phyloP scores from a whole-genome alignment of 2,797 vertebrate genomes.

The Acanthurus tractus region DNA sequence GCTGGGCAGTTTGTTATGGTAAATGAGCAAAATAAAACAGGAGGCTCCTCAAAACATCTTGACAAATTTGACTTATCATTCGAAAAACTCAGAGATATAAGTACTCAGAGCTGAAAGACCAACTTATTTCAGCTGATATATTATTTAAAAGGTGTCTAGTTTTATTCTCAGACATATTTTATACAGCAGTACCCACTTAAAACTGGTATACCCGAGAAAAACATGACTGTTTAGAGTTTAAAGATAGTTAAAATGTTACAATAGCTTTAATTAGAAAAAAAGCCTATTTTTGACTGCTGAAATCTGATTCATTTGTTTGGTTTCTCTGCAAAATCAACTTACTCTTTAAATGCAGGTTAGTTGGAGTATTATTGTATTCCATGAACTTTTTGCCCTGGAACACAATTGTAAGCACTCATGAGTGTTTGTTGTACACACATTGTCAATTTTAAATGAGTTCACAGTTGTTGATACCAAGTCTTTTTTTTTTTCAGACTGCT shows the following conservation, averaged over 20 bases:
- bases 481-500: conserved; percentile 28
- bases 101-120: background rate
- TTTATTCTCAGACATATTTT: conserved; percentile 4
- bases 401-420: conserved; percentile 16
- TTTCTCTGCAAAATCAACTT: conserved; percentile 2
- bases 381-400: conserved; percentile 13
- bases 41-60: conserved; percentile 39
- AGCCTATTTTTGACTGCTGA: background rate
- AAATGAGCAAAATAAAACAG: conserved; percentile 55
- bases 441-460: conserved; percentile 51
- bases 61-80: conserved; percentile 50
- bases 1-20: conserved; percentile 53
- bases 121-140: background rate
- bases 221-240: background rate
- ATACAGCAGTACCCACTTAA: background rate
- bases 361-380: conserved; percentile 26
- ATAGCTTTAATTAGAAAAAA: background rate
- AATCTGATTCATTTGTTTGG: conserved; percentile 1
- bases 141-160: conserved; percentile 10
- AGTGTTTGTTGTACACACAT: conserved; percentile 37
- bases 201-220: background rate
- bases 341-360: conserved; percentile 20
- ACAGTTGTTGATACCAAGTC: conserved; percentile 44
- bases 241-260: conserved; percentile 4
- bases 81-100: conserved; percentile 12